phyloP scores from a whole-genome alignment of 2,113 vertebrate genomes.

The Chascanopsetta lugubris region DNA sequence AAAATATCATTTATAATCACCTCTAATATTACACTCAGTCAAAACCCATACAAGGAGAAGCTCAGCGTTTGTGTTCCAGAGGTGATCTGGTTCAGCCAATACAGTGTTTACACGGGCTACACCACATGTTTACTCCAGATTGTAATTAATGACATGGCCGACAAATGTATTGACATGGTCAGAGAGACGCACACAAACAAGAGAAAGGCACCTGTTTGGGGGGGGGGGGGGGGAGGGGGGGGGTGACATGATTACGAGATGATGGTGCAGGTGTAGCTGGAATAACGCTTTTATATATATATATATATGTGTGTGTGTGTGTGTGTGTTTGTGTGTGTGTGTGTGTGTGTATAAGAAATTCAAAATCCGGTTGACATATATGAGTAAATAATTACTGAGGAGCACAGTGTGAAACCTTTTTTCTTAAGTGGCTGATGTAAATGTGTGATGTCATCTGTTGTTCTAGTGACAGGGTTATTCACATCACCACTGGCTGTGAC shows the following conservation, averaged over 20 bases:
- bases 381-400: too few relatives aligned
- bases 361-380: too few relatives aligned
- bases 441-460: not conserved
- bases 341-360: too few relatives aligned
- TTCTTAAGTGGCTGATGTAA: too few relatives aligned
- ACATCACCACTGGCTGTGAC: not conserved
- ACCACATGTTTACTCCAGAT: constrained; percentile 64
- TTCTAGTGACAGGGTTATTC: not conserved
- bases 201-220: constrained; percentile 13
- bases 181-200: constrained; percentile 50
- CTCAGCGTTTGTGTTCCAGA: constrained; percentile 43
- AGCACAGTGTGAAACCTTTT: too few relatives aligned
- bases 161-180: constrained; percentile 46
- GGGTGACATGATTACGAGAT: constrained; percentile 2
- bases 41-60: constrained; percentile 62
- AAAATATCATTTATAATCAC: too few relatives aligned
- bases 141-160: constrained; percentile 58
- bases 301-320: too few relatives aligned
- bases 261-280: too few relatives aligned
- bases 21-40: too few relatives aligned
- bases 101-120: constrained; percentile 60
- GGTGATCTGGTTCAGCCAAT: constrained; percentile 52
- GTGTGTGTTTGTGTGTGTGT: too few relatives aligned
- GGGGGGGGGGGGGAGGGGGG: too few relatives aligned
- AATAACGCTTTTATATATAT: too few relatives aligned